These are phyloP conservation scores for Drosophila carrolli DNA, from an alignment of 1,140 invertebrate species.

Conservation along the genomic window DNA sequence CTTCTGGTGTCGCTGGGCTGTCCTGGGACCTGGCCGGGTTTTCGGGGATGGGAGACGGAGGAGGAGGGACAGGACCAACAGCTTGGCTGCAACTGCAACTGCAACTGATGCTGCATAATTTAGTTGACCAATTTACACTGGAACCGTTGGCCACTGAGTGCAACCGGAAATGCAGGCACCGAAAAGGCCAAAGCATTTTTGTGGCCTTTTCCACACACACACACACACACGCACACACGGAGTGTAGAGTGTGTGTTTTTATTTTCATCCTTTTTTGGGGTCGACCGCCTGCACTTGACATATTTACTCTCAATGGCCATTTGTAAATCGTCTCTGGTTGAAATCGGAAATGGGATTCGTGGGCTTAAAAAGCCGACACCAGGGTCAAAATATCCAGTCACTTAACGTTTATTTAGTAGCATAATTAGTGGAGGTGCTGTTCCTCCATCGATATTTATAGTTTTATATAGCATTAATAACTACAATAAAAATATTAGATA, in stretches of 20 bases:
- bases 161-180: conserved; percentile 80
- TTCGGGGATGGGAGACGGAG: neutral
- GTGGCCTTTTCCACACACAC: neutral
- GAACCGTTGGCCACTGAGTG: conserved; percentile 69
- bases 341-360: neutral
- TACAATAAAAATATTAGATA: too few relatives aligned
- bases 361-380: too few relatives aligned
- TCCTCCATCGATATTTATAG: neutral
- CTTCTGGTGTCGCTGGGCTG: conserved; percentile 25
- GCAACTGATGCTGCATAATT: conserved; percentile 83
- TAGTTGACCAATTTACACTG: conserved; percentile 83
- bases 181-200: conserved; percentile 39
- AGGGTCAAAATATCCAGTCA: neutral
- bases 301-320: conserved; percentile 77
- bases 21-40: neutral
- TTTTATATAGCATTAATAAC: too few relatives aligned
- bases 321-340: conserved; percentile 58
- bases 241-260: conserved; percentile 9
- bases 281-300: conserved; percentile 79
- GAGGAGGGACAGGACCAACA: conserved; percentile 20
- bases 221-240: too few relatives aligned
- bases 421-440: neutral
- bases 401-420: neutral
- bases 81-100: conserved; percentile 52
- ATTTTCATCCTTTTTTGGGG: conserved; percentile 13